Base-by-base conservation (phyloP, 2,797 vertebrate species). In the Trematomus bernacchii region DNA sequence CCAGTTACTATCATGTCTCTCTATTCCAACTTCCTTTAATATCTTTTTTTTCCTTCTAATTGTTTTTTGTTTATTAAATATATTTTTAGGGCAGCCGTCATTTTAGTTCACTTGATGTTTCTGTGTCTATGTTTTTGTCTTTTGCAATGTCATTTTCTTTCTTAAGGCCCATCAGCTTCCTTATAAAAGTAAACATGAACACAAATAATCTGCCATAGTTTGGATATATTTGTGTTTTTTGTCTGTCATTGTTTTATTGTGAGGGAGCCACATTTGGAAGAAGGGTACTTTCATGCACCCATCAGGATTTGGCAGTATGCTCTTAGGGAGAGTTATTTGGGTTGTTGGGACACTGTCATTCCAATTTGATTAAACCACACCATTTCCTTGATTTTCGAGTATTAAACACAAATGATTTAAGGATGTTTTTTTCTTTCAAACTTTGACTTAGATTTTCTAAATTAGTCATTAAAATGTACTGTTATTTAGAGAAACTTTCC, bases 51-150 rank as follows among this genome's bases (percentile, higher is more conserved):
- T 52, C 43, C 9, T 33, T 63, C 54, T 44, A 15, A 59, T 16
- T 37, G 0, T 33, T 42, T 40, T 15, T 27, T 27, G 47, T 46
- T 23, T 19, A 30, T 15, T 0, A 37, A 72, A 60, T 16, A 44
- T 40, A 40, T 59, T 51, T 60, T 68, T 51, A 23, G 9, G 46
- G 62, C 14, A 30, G 40, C 16, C 2, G 27, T 60, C 64, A 74
- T 81, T 76, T 74, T 76, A 68, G 37, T 37, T 18, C 10, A 19
- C 4, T 40, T 6, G 2, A 11, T 55, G 21, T 52, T 42, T 73
- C 53, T 63, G 23, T 40, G 4, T 11, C 6, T 50, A 19, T 58
- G 51, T 10, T 33, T 54, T 48, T 51, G 44, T 67, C 46, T 37
- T 14, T 7, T 52, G 44, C 15, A 43, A 23, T 63, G 12, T 53